A percentile compares a stretch with the other conserved stretches of the same genome.
These are phyloP conservation scores for Archips xylosteana DNA, from an alignment of 2,888 invertebrate genomes.

Conservation along the genomic window DNA sequence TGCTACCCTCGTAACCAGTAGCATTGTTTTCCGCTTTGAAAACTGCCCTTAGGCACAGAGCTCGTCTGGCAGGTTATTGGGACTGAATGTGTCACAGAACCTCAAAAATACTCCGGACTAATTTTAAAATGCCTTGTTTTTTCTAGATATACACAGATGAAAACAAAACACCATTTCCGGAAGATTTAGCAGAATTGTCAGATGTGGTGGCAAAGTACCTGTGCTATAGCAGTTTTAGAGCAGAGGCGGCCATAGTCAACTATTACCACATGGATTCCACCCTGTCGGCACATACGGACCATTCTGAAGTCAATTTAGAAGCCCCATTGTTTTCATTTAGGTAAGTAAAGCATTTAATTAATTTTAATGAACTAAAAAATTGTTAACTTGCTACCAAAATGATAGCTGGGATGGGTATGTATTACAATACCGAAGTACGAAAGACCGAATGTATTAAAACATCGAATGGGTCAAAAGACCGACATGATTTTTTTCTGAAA, in stretches of 20 bases:
- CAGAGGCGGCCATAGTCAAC: slow-evolving; percentile 98
- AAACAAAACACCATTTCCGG: slow-evolving; percentile 89
- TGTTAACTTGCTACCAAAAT: too few relatives aligned
- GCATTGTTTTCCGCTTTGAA: too few relatives aligned
- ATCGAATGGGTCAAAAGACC: too few relatives aligned
- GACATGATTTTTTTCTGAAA: too few relatives aligned
- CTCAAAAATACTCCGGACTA: neutral
- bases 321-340: slow-evolving; percentile 97
- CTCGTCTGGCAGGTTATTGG: too few relatives aligned
- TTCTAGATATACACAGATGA: slow-evolving; percentile 89
- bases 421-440: too few relatives aligned
- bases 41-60: too few relatives aligned
- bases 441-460: too few relatives aligned
- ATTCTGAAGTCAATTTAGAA: slow-evolving; percentile 93
- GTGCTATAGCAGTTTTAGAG: slow-evolving; percentile 86
- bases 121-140: neutral
- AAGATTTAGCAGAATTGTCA: slow-evolving; percentile 88
- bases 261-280: slow-evolving; percentile 97
- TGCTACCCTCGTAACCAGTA: too few relatives aligned
- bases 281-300: slow-evolving; percentile 97
- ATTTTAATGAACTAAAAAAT: too few relatives aligned
- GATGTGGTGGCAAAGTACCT: slow-evolving; percentile 86
- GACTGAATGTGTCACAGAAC: too few relatives aligned
- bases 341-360: slow-evolving; percentile 72
- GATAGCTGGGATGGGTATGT: too few relatives aligned